A percentile compares a stretch with the other conserved stretches of the same genome.
These are phyloP conservation scores for Taxidea taxus DNA, from an alignment of 2,113 vertebrate genomes.

Conservation along the genomic window DNA sequence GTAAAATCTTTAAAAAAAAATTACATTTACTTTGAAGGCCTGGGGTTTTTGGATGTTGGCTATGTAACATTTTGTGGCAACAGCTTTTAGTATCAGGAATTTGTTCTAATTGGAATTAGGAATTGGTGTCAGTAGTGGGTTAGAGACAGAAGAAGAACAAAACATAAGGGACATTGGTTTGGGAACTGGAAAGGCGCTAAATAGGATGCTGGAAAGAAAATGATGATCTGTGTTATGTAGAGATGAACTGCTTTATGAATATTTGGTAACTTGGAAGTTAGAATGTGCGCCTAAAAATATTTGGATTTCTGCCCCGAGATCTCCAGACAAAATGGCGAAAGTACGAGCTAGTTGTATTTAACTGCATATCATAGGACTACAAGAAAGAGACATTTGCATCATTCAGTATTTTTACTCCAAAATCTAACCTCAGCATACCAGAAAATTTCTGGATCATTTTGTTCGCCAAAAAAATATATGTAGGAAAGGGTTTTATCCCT, in stretches of 20 bases:
- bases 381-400: neutral
- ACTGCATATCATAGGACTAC: neutral
- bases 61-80: neutral
- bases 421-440: neutral
- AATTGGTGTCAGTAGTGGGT: neutral
- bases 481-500: neutral
- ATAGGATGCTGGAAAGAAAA: slow-evolving; percentile 15
- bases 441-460: neutral
- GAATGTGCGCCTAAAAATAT: neutral
- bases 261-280: neutral
- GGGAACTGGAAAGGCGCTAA: neutral
- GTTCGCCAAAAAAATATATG: neutral
- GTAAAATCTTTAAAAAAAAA: too few species aligned
- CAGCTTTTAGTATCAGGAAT: slow-evolving; percentile 20
- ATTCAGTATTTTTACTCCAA: neutral
- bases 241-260: neutral
- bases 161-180: neutral
- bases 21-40: slow-evolving; percentile 39
- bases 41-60: slow-evolving; percentile 9
- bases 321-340: neutral
- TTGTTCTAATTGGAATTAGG: neutral
- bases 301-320: neutral
- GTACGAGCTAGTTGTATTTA: neutral
- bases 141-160: neutral
- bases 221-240: neutral